These are phyloP conservation scores for Drosophila ohnishii DNA, from an alignment of 1,140 invertebrate species.

Conservation along the genomic window DNA sequence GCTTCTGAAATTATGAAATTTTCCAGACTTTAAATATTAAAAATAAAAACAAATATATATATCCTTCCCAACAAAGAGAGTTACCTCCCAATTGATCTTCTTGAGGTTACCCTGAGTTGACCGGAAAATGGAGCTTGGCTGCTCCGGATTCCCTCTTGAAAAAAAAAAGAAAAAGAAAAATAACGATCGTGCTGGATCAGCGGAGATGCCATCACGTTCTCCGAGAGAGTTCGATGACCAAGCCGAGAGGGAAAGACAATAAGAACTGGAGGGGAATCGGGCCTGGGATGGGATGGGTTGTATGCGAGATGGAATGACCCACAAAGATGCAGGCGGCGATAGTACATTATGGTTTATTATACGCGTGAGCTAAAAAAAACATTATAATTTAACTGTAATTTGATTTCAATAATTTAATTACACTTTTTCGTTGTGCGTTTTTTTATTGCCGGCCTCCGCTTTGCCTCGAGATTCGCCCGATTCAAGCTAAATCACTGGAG, in stretches of 20 bases:
- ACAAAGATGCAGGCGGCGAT: slow-evolving; percentile 39
- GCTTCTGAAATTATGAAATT: neutral
- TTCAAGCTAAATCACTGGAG: slow-evolving; percentile 43
- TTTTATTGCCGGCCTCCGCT: slow-evolving; percentile 19
- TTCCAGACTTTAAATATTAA: neutral
- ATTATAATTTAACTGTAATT: slow-evolving; percentile 77
- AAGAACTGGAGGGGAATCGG: slow-evolving; percentile 6
- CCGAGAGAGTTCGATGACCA: slow-evolving; percentile 39
- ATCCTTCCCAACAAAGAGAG: neutral
- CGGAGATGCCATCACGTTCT: slow-evolving; percentile 32
- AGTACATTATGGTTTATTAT: slow-evolving; percentile 23
- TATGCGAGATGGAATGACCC: slow-evolving; percentile 20
- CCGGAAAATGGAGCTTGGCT: neutral
- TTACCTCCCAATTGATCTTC: neutral
- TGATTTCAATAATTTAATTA: slow-evolving; percentile 82
- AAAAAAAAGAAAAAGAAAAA: slow-evolving; percentile 1
- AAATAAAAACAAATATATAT: neutral
- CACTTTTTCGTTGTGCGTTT: slow-evolving; percentile 48
- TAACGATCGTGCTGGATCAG: slow-evolving; percentile 28
- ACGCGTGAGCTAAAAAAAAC: slow-evolving; percentile 10
- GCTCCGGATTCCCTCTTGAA: slow-evolving; percentile 14
- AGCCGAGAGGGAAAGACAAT: slow-evolving; percentile 33
- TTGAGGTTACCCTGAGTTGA: too few species aligned
- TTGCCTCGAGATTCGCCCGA: neutral
- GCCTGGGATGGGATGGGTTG: neutral